These are phyloP conservation scores for Laterallus jamaicensis DNA, from an alignment of 2,113 vertebrate genomes.

Conservation along the genomic window DNA sequence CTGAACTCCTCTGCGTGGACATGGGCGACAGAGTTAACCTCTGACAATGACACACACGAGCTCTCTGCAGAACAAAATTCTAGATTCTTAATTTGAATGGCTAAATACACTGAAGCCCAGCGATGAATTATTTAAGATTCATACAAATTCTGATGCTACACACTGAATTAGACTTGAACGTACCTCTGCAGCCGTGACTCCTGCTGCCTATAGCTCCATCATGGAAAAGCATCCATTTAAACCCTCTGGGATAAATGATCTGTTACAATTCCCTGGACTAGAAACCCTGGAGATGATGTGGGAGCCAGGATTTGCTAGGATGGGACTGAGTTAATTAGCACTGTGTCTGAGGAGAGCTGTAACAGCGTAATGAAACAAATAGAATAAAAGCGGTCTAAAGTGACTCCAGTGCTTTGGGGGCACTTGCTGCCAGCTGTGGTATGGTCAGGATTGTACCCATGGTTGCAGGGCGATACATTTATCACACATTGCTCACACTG, in stretches of 20 bases:
- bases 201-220: background rate
- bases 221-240: constrained; percentile 12
- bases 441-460: background rate
- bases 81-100: background rate
- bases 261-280: constrained; percentile 20
- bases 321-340: constrained; percentile 52
- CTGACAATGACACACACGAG: background rate
- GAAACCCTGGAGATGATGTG: constrained; percentile 26
- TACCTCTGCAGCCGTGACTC: background rate
- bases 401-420: background rate
- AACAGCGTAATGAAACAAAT: constrained; percentile 23
- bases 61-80: background rate
- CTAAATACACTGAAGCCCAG: constrained; percentile 9
- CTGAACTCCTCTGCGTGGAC: background rate
- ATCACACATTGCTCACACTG: background rate
- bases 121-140: constrained; percentile 44
- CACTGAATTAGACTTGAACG: background rate
- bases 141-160: background rate
- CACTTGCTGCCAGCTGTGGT: background rate
- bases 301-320: background rate
- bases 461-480: background rate
- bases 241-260: background rate
- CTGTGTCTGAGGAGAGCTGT: background rate
- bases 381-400: constrained; percentile 24
- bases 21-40: background rate